These are phyloP conservation scores for Julus scanicus DNA, from an alignment of 2,888 invertebrate species.

Conservation along the genomic window DNA sequence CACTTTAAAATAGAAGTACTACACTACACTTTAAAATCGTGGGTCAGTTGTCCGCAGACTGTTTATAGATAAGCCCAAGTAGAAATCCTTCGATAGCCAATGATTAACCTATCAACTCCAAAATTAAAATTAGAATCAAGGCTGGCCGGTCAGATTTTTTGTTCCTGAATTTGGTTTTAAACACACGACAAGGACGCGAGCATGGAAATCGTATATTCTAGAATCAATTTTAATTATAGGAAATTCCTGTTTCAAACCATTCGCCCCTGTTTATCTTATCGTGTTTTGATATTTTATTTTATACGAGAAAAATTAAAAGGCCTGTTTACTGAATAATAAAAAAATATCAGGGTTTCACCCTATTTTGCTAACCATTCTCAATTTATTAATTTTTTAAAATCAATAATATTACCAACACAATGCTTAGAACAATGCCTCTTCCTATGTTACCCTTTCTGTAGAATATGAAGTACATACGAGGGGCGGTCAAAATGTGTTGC, in stretches of 20 bases:
- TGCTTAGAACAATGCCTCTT: too few species aligned
- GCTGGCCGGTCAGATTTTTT: conserved; percentile 39
- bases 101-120: conserved; percentile 32
- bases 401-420: not conserved
- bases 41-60: conserved; percentile 15
- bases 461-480: too few species aligned
- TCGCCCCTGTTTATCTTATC: conserved; percentile 3
- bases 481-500: too few species aligned
- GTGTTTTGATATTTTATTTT: not conserved
- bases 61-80: conserved; percentile 27
- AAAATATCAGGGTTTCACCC: not conserved
- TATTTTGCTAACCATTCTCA: not conserved
- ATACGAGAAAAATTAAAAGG: not conserved
- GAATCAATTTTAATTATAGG: conserved; percentile 30
- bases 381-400: not conserved
- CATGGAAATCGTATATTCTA: not conserved
- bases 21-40: not conserved
- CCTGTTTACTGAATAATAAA: not conserved
- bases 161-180: not conserved
- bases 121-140: conserved; percentile 38
- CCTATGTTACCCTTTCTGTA: too few species aligned
- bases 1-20: too few species aligned
- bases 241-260: conserved; percentile 4
- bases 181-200: conserved; percentile 1
- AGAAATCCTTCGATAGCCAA: conserved; percentile 15